Evolutionary conservation across 2,888 invertebrate genomes (phyloP).

Genomic region (Drosophila sordidapex): DNA sequence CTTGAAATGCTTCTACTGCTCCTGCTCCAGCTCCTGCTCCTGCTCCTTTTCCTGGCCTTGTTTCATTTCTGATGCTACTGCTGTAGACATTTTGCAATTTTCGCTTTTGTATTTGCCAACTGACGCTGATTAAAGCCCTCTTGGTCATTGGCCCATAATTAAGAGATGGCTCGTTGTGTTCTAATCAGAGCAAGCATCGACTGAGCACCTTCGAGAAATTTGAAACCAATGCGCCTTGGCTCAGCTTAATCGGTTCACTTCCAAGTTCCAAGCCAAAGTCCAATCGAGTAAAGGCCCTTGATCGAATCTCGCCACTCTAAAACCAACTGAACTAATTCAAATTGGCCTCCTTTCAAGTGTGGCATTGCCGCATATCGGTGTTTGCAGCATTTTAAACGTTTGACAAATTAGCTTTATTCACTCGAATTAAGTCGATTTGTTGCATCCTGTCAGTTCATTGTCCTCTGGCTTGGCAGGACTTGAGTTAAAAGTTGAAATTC

Average conservation of each 20-base stretch:
- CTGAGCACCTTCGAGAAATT: constrained; percentile 18
- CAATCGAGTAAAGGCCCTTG: background rate
- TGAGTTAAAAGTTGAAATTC: background rate
- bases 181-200: constrained; percentile 53
- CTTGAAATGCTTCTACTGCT: background rate
- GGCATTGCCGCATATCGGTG: background rate
- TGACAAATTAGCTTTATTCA: background rate
- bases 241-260: constrained; percentile 1
- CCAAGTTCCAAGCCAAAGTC: background rate
- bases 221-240: constrained; percentile 6
- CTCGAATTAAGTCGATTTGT: background rate
- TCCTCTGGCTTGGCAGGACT: background rate
- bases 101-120: constrained; percentile 75
- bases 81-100: constrained; percentile 60
- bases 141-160: constrained; percentile 71
- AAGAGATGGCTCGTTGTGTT: constrained; percentile 58
- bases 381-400: background rate
- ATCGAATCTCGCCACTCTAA: constrained; percentile 1
- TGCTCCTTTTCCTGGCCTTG: background rate
- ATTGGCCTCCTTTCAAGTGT: constrained; percentile 2
- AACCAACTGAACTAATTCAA: constrained; percentile 5
- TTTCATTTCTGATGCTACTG: background rate
- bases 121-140: constrained; percentile 74
- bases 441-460: background rate
- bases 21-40: too few species aligned